A percentile compares a stretch with the other conserved stretches of the same genome.
These are phyloP conservation scores for Andrena fulva DNA, from an alignment of 2,888 invertebrate species.

Conservation along the genomic window DNA sequence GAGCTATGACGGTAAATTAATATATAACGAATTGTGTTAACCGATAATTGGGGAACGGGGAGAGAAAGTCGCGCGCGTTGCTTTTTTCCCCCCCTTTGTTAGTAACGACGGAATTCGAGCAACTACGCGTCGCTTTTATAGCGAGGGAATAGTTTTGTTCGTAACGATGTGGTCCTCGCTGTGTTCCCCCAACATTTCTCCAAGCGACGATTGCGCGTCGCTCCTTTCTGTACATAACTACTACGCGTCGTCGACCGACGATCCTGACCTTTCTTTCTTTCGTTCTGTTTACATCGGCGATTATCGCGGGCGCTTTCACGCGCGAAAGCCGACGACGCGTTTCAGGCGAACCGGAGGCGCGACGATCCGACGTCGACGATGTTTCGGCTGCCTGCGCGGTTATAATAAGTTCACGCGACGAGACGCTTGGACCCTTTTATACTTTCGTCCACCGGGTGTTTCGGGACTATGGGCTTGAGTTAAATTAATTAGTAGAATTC, in stretches of 20 bases:
- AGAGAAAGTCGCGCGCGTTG: slow-evolving; percentile 60
- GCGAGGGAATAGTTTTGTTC: slow-evolving; percentile 30
- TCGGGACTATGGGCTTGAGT: not conserved
- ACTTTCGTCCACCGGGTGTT: slow-evolving; percentile 56
- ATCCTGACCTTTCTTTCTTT: slow-evolving; percentile 37
- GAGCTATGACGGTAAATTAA: slow-evolving; percentile 67
- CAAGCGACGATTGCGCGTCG: slow-evolving; percentile 24
- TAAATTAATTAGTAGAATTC: not conserved
- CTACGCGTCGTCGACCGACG: slow-evolving; percentile 40
- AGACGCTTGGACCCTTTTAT: slow-evolving; percentile 53
- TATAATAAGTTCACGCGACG: slow-evolving; percentile 59
- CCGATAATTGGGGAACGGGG: slow-evolving; percentile 61
- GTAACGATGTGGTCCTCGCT: slow-evolving; percentile 47
- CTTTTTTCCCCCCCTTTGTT: slow-evolving; percentile 13
- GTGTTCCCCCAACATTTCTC: slow-evolving; percentile 31
- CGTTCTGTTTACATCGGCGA: slow-evolving; percentile 48
- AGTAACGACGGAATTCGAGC: slow-evolving; percentile 35
- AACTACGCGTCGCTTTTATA: slow-evolving; percentile 8
- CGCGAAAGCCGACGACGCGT: slow-evolving; percentile 26
- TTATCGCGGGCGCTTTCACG: slow-evolving; percentile 24
- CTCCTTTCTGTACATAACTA: slow-evolving; percentile 65
- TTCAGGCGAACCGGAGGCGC: slow-evolving; percentile 38
- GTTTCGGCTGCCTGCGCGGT: slow-evolving; percentile 50
- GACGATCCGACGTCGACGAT: slow-evolving; percentile 61
- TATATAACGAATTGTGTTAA: slow-evolving; percentile 69